A percentile compares a stretch with the other conserved stretches of the same genome.
phyloP scores from a whole-genome alignment of 2,888 invertebrate genomes.

The Amblyteles armatorius region DNA sequence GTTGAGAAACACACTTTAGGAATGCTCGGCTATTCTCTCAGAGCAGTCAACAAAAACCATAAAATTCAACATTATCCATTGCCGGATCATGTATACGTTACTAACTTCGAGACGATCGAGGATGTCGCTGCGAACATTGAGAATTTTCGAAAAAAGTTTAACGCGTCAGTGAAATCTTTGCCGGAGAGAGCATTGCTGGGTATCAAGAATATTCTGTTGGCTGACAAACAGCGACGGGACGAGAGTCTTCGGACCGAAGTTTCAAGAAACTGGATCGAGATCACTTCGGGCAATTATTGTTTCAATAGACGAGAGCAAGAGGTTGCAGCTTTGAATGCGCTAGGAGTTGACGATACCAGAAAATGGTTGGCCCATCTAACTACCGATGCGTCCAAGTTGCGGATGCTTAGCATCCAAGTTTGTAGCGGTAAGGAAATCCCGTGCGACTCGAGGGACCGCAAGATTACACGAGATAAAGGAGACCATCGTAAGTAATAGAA shows the following conservation, averaged over 20 bases:
- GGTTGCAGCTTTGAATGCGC: conserved; percentile 86
- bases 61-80: neutral
- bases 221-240: conserved; percentile 91
- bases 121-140: conserved; percentile 90
- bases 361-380: conserved; percentile 75
- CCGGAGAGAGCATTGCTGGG: conserved; percentile 87
- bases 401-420: conserved; percentile 79
- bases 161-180: conserved; percentile 87
- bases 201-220: conserved; percentile 89
- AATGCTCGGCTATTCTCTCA: neutral
- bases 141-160: conserved; percentile 88
- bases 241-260: conserved; percentile 92
- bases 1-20: neutral
- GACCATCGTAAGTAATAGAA: neutral
- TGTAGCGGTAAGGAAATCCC: conserved; percentile 60
- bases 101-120: neutral
- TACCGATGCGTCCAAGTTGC: conserved; percentile 71
- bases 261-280: conserved; percentile 93
- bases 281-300: conserved; percentile 89
- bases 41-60: neutral
- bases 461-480: neutral
- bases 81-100: neutral
- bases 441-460: no score
- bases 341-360: conserved; percentile 80
- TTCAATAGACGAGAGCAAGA: conserved; percentile 94